Evolutionary conservation across 2,113 vertebrate genomes (phyloP).

Genomic region (Plecotus auritus): DNA sequence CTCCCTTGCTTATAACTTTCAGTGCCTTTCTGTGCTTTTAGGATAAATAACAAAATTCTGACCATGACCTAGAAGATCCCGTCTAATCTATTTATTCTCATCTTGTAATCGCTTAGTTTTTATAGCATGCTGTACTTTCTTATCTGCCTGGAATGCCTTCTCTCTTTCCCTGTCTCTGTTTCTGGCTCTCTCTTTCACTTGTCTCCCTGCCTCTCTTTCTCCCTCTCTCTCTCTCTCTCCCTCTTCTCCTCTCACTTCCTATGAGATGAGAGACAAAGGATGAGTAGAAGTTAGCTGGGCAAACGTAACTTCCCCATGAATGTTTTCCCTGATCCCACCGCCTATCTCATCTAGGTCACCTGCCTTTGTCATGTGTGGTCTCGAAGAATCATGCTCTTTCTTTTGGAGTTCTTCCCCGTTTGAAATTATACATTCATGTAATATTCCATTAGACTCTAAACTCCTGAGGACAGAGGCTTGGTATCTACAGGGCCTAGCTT

Average conservation of each 20-base stretch:
- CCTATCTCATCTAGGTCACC: neutral
- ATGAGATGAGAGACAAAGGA: neutral
- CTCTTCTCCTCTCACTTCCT: neutral
- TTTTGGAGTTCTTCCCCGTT: neutral
- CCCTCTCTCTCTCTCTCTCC: neutral
- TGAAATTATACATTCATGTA: neutral
- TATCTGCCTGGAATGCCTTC: neutral
- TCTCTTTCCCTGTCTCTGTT: neutral
- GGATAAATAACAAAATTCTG: neutral
- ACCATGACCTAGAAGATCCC: neutral
- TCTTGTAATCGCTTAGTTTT: neutral
- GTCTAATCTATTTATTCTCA: neutral
- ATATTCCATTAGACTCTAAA: neutral
- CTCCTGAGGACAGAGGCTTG: neutral
- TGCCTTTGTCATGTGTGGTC: neutral
- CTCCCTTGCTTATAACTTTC: neutral
- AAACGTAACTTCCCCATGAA: neutral
- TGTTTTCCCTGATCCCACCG: neutral
- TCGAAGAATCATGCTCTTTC: neutral
- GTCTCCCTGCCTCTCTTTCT: neutral
- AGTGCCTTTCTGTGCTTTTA: neutral
- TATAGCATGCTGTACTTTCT: neutral
- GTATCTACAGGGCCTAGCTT: neutral
- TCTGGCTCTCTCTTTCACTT: neutral
- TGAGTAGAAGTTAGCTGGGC: neutral